Conservation (phyloP, 2,888 invertebrate species). For the Xanthostigma xanthostigma region DNA sequence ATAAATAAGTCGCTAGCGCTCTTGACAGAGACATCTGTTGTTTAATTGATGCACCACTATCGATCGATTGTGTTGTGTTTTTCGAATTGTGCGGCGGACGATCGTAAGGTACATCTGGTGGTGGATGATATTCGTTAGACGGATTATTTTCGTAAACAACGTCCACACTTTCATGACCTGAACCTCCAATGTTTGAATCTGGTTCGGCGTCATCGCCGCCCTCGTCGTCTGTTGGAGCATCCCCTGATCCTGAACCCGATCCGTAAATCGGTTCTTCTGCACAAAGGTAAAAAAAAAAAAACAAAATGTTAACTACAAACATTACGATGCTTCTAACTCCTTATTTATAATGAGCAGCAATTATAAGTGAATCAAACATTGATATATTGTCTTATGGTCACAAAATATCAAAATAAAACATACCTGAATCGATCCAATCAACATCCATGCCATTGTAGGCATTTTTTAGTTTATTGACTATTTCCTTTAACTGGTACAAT, state of each 20-base stretch:
- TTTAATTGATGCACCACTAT: constrained; percentile 24
- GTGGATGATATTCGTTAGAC: constrained; percentile 5
- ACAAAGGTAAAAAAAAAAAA: constrained; percentile 10
- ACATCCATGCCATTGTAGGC: constrained; percentile 88
- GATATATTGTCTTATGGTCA: no score
- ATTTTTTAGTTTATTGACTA: constrained; percentile 67
- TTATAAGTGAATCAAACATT: no score
- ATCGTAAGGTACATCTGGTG: not conserved
- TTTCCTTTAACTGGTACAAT: constrained; percentile 57
- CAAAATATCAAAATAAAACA: constrained; percentile 3
- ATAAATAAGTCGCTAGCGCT: constrained; percentile 57
- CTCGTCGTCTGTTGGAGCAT: constrained; percentile 32
- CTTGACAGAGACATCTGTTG: constrained; percentile 37
- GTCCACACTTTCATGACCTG: constrained; percentile 23
- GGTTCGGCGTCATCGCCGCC: constrained; percentile 23
- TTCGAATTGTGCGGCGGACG: constrained; percentile 7
- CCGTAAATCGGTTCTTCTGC: constrained; percentile 43
- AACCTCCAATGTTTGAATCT: constrained; percentile 21
- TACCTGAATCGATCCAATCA: constrained; percentile 61
- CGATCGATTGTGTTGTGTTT: constrained; percentile 16
- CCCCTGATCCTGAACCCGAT: constrained; percentile 61
- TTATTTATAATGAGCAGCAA: no score
- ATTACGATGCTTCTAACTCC: no score
- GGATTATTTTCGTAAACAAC: constrained; percentile 14
- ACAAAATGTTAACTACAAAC: no score